These are phyloP conservation scores for Cephus cinctus DNA, from an alignment of 1,140 invertebrate species.

Conservation along the genomic window DNA sequence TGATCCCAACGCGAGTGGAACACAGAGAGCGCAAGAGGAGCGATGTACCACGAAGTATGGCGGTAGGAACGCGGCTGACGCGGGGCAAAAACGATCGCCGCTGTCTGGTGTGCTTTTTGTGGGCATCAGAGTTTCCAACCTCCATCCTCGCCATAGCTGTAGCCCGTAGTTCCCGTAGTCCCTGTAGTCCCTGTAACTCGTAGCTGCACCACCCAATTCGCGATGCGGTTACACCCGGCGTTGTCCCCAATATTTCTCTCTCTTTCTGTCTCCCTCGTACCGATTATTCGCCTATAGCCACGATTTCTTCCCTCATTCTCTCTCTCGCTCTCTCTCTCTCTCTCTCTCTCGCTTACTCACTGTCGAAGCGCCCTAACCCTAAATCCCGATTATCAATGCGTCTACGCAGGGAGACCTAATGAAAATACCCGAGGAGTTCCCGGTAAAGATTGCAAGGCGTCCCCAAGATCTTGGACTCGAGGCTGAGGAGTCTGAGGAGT, in stretches of 20 bases:
- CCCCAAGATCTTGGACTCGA: no score
- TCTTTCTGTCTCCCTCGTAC: no score
- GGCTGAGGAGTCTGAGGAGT: no score
- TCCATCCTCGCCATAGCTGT: conserved; percentile 32
- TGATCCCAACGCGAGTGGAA: conserved; percentile 35
- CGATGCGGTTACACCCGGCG: conserved; percentile 33
- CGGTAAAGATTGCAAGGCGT: no score
- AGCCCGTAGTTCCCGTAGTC: conserved; percentile 5
- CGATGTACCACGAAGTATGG: conserved; percentile 57
- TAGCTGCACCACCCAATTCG: conserved; percentile 34
- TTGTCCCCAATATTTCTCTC: conserved; percentile 28
- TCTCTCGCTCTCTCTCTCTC: no score
- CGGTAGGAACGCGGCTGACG: conserved; percentile 57
- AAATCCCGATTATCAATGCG: no score
- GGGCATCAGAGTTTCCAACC: conserved; percentile 54
- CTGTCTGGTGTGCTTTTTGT: conserved; percentile 58
- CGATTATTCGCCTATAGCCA: no score
- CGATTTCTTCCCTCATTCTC: no score
- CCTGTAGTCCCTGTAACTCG: conserved; percentile 11
- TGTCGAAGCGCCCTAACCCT: no score
- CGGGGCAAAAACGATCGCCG: conserved; percentile 56
- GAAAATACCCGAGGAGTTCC: no score
- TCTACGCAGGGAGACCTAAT: no score
- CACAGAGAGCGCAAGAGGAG: conserved; percentile 39
- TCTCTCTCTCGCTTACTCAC: no score